These are phyloP conservation scores for Lamellibrachia columna DNA, from an alignment of 2,888 invertebrate genomes.

Conservation along the genomic window DNA sequence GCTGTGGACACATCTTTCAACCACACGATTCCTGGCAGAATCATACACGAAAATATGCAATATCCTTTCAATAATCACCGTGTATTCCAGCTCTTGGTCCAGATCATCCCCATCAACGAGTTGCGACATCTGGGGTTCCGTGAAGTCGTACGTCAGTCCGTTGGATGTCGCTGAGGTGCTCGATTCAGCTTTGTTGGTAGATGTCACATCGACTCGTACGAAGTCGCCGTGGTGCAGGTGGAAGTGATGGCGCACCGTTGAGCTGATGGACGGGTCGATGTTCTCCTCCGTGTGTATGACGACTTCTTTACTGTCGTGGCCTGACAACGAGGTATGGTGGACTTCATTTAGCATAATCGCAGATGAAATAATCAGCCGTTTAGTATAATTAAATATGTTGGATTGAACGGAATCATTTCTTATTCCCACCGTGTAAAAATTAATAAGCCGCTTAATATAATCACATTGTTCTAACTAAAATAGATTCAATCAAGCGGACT, in stretches of 20 bases:
- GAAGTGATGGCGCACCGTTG: not conserved
- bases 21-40: too few relatives aligned
- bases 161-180: not conserved
- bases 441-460: too few relatives aligned
- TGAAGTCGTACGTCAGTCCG: not conserved
- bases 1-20: too few relatives aligned
- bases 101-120: not conserved
- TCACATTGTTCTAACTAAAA: too few relatives aligned
- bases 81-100: not conserved
- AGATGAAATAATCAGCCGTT: too few relatives aligned
- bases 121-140: not conserved
- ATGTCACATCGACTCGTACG: not conserved
- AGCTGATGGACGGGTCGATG: not conserved
- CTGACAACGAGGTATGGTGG: not conserved
- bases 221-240: constrained; percentile 10
- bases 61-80: not conserved
- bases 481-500: too few relatives aligned
- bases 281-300: not conserved
- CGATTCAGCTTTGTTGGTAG: not conserved
- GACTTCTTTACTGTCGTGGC: not conserved
- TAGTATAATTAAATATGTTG: too few relatives aligned
- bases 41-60: not conserved
- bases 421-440: too few relatives aligned
- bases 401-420: too few relatives aligned
- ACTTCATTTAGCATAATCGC: too few relatives aligned